Percentiles rank a stretch among this genome's conserved stretches.
phyloP scores from a whole-genome alignment of 2,888 invertebrate genomes.

The Peribatodes rhomboidaria region DNA sequence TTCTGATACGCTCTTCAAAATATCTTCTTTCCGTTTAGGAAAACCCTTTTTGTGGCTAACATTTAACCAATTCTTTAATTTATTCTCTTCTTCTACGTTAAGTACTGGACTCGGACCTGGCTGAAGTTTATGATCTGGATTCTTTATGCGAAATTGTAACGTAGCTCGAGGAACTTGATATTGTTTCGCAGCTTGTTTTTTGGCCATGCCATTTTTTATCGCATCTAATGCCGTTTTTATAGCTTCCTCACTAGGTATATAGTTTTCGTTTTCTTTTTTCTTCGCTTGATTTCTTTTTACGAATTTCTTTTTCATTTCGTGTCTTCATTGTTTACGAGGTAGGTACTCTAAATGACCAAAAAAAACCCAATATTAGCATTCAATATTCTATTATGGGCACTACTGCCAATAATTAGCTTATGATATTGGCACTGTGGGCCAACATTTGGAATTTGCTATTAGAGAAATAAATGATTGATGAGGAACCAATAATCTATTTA shows the following conservation, averaged over 20 bases:
- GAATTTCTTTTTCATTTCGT: not conserved
- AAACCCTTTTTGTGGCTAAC: constrained; percentile 5
- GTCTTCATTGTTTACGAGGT: not conserved
- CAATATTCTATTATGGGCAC: not conserved
- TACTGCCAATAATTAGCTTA: constrained; percentile 3
- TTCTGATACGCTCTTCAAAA: not conserved
- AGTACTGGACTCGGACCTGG: constrained; percentile 2
- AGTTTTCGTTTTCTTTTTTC: not conserved
- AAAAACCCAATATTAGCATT: not conserved
- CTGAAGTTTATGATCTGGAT: not conserved
- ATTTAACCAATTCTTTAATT: not conserved
- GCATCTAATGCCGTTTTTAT: not conserved
- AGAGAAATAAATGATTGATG: not conserved
- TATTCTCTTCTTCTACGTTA: not conserved
- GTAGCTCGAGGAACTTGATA: constrained; percentile 6
- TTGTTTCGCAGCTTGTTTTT: constrained; percentile 22
- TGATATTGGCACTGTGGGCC: not conserved
- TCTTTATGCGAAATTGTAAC: constrained; percentile 7
- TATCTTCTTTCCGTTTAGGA: constrained; percentile 4
- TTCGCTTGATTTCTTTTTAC: not conserved
- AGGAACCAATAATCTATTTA: not conserved
- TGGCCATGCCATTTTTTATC: not conserved
- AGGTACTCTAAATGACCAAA: not conserved
- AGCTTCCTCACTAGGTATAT: not conserved
- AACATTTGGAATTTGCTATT: not conserved